Evolutionary conservation across 2,888 invertebrate genomes (phyloP).

Genomic region (Ceraclea dissimilis): DNA sequence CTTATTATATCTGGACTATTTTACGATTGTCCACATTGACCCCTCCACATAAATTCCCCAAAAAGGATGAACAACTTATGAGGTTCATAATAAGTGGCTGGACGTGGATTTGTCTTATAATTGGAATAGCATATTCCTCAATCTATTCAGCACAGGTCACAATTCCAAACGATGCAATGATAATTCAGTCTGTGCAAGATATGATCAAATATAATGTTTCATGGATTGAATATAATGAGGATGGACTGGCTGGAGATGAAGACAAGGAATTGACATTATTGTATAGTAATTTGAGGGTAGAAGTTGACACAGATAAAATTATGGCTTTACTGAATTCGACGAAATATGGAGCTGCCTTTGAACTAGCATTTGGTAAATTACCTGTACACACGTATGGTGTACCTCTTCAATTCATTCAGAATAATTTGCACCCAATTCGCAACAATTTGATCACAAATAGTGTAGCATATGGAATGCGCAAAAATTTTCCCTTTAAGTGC

Average conservation of each 20-base stretch:
- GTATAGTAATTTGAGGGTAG: background rate
- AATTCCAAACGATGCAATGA: background rate
- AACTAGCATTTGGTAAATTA: background rate
- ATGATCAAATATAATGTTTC: background rate
- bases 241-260: background rate
- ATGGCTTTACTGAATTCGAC: background rate
- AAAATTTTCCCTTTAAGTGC: background rate
- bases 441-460: background rate
- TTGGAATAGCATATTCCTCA: background rate
- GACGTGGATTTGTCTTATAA: background rate
- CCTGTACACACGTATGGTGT: background rate
- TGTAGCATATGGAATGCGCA: background rate
- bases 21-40: background rate
- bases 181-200: background rate
- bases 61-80: background rate
- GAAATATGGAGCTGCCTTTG: background rate
- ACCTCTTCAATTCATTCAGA: background rate
- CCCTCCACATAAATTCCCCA: background rate
- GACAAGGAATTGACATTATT: background rate
- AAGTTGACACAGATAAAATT: background rate
- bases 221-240: background rate
- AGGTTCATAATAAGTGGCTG: background rate
- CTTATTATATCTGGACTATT: background rate
- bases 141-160: background rate
- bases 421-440: background rate